Conservation (phyloP, 2,113 vertebrate species). For the Balaenoptera acutorostrata region DNA sequence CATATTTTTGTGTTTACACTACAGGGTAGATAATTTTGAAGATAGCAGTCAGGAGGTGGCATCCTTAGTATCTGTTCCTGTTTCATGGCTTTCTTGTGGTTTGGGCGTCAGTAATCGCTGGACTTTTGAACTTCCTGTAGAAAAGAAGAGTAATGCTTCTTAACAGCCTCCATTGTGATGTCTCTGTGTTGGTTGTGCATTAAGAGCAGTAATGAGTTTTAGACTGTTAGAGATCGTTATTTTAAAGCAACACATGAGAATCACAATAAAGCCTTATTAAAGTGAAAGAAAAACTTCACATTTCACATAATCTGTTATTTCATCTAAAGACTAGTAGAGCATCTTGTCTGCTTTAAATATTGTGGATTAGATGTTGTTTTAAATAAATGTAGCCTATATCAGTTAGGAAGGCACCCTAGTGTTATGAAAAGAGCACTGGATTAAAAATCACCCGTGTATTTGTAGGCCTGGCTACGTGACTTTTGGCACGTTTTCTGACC, state of each 20-base stretch:
- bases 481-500: neutral
- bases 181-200: neutral
- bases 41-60: conserved; percentile 34
- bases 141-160: neutral
- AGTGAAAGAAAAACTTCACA: conserved; percentile 26
- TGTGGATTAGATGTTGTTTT: neutral
- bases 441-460: neutral
- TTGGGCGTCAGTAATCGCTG: conserved; percentile 17
- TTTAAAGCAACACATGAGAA: conserved; percentile 12
- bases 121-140: conserved; percentile 39
- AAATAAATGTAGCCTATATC: neutral
- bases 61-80: conserved; percentile 42
- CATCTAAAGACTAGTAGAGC: neutral
- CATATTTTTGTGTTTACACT: conserved; percentile 2
- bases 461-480: neutral
- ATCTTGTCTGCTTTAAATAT: neutral
- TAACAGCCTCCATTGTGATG: neutral
- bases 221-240: neutral
- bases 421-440: neutral
- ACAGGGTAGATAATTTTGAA: conserved; percentile 33
- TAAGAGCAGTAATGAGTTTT: neutral
- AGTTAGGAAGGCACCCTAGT: neutral
- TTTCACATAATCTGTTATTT: neutral
- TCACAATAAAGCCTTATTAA: conserved; percentile 13
- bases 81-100: conserved; percentile 28